phyloP scores from a whole-genome alignment of 2,888 invertebrate genomes.

The Drosophila mayaguana region DNA sequence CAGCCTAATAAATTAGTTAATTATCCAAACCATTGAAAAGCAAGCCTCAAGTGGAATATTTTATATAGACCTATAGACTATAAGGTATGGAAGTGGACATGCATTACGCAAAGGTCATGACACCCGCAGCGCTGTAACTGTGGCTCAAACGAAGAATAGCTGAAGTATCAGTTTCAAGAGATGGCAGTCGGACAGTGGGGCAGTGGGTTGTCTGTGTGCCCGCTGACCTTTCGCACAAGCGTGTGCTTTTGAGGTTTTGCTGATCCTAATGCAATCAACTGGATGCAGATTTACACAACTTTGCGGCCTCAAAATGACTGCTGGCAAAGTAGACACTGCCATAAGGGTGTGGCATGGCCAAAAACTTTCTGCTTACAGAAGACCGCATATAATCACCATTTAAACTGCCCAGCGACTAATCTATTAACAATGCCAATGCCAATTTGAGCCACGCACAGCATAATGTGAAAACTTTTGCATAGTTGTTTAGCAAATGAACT shows the following conservation, averaged over 20 bases:
- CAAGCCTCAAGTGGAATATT: background rate
- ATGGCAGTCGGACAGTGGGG: background rate
- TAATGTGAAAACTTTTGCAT: slow-evolving; percentile 35
- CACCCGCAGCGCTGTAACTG: background rate
- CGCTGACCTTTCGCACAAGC: too few relatives aligned
- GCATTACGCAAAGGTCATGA: background rate
- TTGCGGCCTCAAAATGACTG: slow-evolving; percentile 1
- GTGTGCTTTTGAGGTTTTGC: background rate
- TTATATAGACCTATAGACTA: background rate
- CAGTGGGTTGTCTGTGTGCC: background rate
- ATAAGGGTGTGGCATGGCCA: slow-evolving; percentile 10
- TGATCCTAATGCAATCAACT: slow-evolving; percentile 6
- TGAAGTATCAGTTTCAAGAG: background rate
- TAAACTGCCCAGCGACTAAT: slow-evolving; percentile 42
- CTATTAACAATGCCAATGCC: slow-evolving; percentile 37
- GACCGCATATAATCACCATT: slow-evolving; percentile 35
- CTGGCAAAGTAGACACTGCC: slow-evolving; percentile 10
- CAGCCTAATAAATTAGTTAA: background rate
- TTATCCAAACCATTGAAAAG: slow-evolving; percentile 1
- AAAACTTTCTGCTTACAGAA: slow-evolving; percentile 23
- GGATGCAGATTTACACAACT: slow-evolving; percentile 1
- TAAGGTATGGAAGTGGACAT: background rate
- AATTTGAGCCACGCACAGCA: slow-evolving; percentile 24
- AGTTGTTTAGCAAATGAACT: slow-evolving; percentile 9
- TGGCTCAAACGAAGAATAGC: background rate